These are phyloP conservation scores for Calliopum simillimum DNA, from an alignment of 2,888 invertebrate genomes.

Conservation along the genomic window DNA sequence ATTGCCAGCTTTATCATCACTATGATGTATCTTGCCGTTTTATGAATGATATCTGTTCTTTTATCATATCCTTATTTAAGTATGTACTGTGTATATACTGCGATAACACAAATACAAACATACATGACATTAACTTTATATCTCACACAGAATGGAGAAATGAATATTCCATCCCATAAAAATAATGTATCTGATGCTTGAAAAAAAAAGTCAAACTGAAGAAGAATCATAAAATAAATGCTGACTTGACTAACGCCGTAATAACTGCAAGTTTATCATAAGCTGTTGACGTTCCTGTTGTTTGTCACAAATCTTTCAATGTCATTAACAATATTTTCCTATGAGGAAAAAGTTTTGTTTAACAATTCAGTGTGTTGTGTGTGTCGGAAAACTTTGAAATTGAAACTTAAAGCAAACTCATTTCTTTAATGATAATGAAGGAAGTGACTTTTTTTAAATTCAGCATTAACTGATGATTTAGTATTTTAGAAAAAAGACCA, in stretches of 20 bases:
- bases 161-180: background rate
- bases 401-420: too few species aligned
- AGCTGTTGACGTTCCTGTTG: background rate
- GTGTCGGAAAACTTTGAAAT: too few species aligned
- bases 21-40: background rate
- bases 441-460: too few species aligned
- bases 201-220: too few species aligned
- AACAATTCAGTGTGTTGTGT: too few species aligned
- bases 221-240: conserved; percentile 12
- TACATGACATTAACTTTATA: background rate
- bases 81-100: too few species aligned
- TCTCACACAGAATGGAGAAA: background rate
- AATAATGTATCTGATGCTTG: background rate
- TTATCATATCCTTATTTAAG: too few species aligned
- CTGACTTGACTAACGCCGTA: conserved; percentile 11
- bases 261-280: conserved; percentile 2
- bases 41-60: conserved; percentile 21
- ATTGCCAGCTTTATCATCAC: background rate
- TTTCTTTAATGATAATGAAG: too few species aligned
- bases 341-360: too few species aligned
- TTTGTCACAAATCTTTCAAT: conserved; percentile 15
- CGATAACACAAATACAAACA: background rate
- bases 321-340: conserved; percentile 2
- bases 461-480: too few species aligned
- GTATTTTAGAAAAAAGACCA: too few species aligned